Evolutionary conservation across 2,113 vertebrate species (phyloP).

Genomic region (Mus pahari): DNA sequence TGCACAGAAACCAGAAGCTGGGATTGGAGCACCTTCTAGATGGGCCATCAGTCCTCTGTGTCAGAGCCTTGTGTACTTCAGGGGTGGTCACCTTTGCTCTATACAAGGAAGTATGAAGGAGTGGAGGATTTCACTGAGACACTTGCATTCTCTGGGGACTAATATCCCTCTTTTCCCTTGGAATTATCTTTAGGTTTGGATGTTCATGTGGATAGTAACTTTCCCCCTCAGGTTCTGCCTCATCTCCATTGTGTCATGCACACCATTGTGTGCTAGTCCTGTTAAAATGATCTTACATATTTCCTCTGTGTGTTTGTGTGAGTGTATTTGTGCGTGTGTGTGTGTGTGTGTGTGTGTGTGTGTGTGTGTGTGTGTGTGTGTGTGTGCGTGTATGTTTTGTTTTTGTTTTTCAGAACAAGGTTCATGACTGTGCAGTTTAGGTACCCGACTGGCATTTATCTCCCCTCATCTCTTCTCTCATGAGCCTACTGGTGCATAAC

Average conservation of each 20-base stretch:
- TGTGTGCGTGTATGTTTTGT: accelerated
- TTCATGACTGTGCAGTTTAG: background rate
- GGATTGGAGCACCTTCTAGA: accelerated
- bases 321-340: background rate
- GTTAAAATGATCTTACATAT: accelerated
- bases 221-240: background rate
- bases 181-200: accelerated
- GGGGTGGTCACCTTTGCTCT: background rate
- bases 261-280: accelerated
- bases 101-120: accelerated
- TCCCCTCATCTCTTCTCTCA: background rate
- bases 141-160: too few species aligned
- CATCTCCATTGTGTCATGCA: background rate
- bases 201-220: background rate
- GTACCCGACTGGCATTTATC: too few species aligned
- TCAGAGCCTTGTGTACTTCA: accelerated
- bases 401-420: too few species aligned
- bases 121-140: accelerated
- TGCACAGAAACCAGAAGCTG: background rate
- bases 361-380: background rate
- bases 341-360: background rate
- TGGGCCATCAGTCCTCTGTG: accelerated
- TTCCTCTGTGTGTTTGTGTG: background rate
- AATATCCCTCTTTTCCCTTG: background rate
- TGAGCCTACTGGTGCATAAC: background rate